Evolutionary conservation across 2,113 vertebrate genomes (phyloP).

Genomic region (Xenus cinereus): DNA sequence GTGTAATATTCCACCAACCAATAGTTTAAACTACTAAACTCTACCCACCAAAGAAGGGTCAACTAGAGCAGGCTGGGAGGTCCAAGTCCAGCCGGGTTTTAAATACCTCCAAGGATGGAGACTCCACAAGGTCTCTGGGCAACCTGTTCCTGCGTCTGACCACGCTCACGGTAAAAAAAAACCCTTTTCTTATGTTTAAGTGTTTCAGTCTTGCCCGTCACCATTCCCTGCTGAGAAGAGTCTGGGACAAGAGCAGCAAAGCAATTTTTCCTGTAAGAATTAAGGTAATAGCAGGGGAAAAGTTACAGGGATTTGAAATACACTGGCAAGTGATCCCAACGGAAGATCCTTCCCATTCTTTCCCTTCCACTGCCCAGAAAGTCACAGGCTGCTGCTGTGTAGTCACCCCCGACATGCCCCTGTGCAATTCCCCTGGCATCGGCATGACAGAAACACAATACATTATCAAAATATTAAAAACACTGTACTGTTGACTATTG

Average conservation of each 20-base stretch:
- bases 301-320: not conserved
- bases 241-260: not conserved
- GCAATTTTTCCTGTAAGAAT: not conserved
- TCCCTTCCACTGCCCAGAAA: too few relatives aligned
- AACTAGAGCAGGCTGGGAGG: not conserved
- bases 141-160: not conserved
- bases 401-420: rapidly evolving
- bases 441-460: not conserved
- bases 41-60: not conserved
- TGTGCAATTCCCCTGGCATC: not conserved
- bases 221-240: not conserved
- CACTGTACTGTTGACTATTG: not conserved
- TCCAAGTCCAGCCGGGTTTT: rapidly evolving
- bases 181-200: not conserved
- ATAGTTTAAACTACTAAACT: not conserved
- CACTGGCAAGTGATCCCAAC: not conserved
- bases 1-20: not conserved
- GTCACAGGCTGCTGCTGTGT: not conserved
- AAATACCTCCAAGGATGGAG: not conserved
- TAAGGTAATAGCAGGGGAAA: rapidly evolving
- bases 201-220: not conserved
- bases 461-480: not conserved
- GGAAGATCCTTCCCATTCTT: not conserved
- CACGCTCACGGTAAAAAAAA: not conserved
- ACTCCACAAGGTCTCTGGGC: not conserved